phyloP scores from a whole-genome alignment of 2,888 invertebrate genomes.

The Acleris sparsana region DNA sequence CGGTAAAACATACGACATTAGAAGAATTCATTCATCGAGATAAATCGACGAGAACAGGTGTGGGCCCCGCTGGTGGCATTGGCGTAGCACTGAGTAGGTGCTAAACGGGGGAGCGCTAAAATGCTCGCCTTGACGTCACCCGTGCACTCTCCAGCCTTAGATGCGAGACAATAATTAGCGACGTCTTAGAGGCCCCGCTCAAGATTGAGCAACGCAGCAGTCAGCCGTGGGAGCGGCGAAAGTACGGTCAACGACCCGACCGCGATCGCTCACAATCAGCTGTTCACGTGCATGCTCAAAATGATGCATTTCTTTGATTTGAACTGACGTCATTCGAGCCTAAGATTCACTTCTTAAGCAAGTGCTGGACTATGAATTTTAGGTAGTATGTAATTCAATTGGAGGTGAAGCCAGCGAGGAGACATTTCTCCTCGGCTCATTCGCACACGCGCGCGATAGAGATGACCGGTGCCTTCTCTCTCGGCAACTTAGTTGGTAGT shows the following conservation, averaged over 20 bases:
- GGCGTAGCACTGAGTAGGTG: constrained; percentile 22
- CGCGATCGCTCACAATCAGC: constrained; percentile 74
- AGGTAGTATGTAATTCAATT: constrained; percentile 55
- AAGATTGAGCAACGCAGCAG: constrained; percentile 68
- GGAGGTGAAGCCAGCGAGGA: constrained; percentile 55
- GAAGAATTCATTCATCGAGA: constrained; percentile 9
- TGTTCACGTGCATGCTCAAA: constrained; percentile 67
- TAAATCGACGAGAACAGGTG: constrained; percentile 25
- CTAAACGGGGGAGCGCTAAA: constrained; percentile 42
- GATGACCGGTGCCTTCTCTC: constrained; percentile 52
- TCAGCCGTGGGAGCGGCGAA: constrained; percentile 78
- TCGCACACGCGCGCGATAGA: constrained; percentile 49
- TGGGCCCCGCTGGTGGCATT: constrained; percentile 31
- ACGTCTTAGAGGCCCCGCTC: constrained; percentile 56
- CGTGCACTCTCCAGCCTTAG: constrained; percentile 16
- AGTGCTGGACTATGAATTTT: constrained; percentile 3
- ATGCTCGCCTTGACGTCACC: constrained; percentile 25
- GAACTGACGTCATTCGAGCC: constrained; percentile 9
- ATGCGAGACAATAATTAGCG: constrained; percentile 49
- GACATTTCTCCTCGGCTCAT: constrained; percentile 26
- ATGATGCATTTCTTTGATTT: constrained; percentile 44
- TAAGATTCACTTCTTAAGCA: constrained; percentile 6
- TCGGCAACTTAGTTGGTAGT: constrained; percentile 65
- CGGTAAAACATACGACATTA: neutral
- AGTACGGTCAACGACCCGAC: constrained; percentile 76